Evolutionary conservation across 2,888 invertebrate genomes (phyloP).

Genomic region (Empis livida): DNA sequence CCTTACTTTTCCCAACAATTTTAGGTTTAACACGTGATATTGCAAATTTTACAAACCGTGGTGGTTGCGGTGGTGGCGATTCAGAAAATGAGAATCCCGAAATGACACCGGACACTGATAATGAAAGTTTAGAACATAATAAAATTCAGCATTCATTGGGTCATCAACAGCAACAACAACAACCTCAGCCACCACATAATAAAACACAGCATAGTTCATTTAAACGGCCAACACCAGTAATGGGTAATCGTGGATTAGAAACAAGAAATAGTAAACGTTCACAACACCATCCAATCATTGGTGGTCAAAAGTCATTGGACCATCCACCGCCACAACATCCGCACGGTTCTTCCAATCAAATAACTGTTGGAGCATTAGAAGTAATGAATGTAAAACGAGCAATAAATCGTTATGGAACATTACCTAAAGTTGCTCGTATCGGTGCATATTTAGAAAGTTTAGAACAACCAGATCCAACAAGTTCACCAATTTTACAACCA

Average conservation of each 20-base stretch:
- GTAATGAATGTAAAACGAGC: slow-evolving; percentile 92
- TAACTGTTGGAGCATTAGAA: slow-evolving; percentile 84
- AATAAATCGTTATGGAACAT: slow-evolving; percentile 88
- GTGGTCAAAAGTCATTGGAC: slow-evolving; percentile 6
- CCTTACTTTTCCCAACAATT: background rate
- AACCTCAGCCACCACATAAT: slow-evolving; percentile 23
- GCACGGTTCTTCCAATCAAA: slow-evolving; percentile 32
- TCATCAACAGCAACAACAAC: slow-evolving; percentile 29
- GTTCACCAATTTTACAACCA: background rate
- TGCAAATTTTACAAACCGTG: slow-evolving; percentile 33
- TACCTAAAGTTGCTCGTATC: slow-evolving; percentile 92
- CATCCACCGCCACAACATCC: slow-evolving; percentile 11
- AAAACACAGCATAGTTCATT: slow-evolving; percentile 40
- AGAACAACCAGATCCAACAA: slow-evolving; percentile 53
- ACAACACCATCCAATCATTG: slow-evolving; percentile 24
- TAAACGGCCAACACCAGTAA: slow-evolving; percentile 43
- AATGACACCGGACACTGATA: slow-evolving; percentile 62
- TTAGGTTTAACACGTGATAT: slow-evolving; percentile 34
- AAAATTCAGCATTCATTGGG: slow-evolving; percentile 39
- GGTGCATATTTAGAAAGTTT: slow-evolving; percentile 93
- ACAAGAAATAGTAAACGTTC: slow-evolving; percentile 48
- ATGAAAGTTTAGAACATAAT: slow-evolving; percentile 34
- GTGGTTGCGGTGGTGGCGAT: slow-evolving; percentile 37
- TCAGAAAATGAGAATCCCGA: slow-evolving; percentile 58
- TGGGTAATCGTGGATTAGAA: slow-evolving; percentile 46